Evolutionary conservation across 2,113 vertebrate genomes (phyloP).

Genomic region (Oenanthe melanoleuca): DNA sequence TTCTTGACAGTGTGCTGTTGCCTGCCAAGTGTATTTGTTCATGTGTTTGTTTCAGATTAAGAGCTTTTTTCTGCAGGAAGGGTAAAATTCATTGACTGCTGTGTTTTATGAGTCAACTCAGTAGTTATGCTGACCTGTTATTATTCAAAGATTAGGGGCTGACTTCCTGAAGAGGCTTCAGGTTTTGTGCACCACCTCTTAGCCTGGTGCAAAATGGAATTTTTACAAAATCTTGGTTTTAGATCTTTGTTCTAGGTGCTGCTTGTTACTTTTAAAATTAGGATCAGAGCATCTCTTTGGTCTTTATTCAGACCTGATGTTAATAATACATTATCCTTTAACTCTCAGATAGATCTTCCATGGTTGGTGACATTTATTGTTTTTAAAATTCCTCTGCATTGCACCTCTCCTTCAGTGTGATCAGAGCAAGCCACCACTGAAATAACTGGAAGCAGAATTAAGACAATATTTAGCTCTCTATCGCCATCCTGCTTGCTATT

Average conservation of each 20-base stretch:
- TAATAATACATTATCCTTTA: background rate
- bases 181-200: background rate
- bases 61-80: conserved; percentile 7
- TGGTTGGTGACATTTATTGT: background rate
- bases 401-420: background rate
- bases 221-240: background rate
- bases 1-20: conserved; percentile 25
- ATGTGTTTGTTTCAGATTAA: conserved; percentile 32
- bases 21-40: conserved; percentile 22
- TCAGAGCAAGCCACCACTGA: background rate
- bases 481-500: background rate
- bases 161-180: background rate
- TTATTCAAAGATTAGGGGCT: background rate
- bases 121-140: background rate
- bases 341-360: background rate
- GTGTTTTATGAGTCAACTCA: background rate
- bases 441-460: background rate
- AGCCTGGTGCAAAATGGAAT: background rate
- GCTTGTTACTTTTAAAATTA: background rate
- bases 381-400: background rate
- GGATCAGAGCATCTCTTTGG: background rate
- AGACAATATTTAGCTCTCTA: background rate
- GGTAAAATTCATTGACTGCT: background rate
- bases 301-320: background rate
- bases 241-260: background rate